Conservation (phyloP, 2,797 vertebrate genomes). For the Tokudaia muenninki region DNA sequence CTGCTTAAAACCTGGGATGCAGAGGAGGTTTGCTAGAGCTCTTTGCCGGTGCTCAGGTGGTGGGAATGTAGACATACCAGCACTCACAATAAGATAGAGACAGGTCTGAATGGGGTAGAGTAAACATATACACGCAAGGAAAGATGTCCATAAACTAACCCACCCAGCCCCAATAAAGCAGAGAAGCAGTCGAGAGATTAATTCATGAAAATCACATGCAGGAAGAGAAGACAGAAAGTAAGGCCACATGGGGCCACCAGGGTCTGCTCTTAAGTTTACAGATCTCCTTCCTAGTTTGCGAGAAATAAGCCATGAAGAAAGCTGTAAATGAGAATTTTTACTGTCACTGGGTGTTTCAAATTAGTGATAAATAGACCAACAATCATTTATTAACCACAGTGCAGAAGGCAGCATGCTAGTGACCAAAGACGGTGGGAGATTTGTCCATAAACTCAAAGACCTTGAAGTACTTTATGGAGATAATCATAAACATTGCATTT, state of each 20-base stretch:
- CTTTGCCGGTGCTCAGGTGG: constrained; percentile 52
- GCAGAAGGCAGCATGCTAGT: background rate
- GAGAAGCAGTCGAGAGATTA: constrained; percentile 15
- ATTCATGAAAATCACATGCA: background rate
- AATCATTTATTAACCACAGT: constrained; percentile 10
- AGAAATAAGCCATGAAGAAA: constrained; percentile 57
- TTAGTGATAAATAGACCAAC: constrained; percentile 24
- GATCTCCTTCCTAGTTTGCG: constrained; percentile 3
- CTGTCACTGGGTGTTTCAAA: background rate
- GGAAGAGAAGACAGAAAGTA: constrained; percentile 19
- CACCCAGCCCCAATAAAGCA: background rate
- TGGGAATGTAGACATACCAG: constrained; percentile 13
- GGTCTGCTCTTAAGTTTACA: background rate
- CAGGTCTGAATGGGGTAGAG: constrained; percentile 3
- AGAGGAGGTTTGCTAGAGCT: constrained; percentile 25
- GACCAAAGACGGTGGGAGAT: background rate
- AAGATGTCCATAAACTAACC: background rate
- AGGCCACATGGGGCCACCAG: background rate
- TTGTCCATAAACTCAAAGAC: background rate
- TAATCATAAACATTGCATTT: constrained; percentile 3
- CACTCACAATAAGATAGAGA: constrained; percentile 20
- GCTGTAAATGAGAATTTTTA: background rate
- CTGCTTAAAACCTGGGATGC: background rate
- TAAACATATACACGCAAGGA: background rate
- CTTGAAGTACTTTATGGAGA: background rate